Base-by-base conservation (phyloP, 2,113 vertebrate species). In the Galemys pyrenaicus region DNA sequence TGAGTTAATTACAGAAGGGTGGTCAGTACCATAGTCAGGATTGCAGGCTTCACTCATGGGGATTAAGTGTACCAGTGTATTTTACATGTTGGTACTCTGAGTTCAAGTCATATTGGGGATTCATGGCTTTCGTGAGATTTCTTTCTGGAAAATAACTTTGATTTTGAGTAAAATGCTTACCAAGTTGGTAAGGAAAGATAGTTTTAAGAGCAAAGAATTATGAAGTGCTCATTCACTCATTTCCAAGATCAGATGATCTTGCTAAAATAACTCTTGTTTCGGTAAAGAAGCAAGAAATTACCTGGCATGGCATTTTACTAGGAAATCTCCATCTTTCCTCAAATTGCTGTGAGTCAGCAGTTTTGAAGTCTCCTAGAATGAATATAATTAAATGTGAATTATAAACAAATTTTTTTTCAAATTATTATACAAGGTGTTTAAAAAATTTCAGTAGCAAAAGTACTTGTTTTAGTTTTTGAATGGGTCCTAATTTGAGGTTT, bases 1-100 rank as follows among this genome's bases (percentile, higher is more conserved):
- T 30, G 51, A 97, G 79, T 95, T 97, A 97, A 97, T 97, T 97
- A 97, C 67, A 88, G 82, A 90, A 96, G 54, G 71, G 32, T 49
- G 71, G 67, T 24, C 24, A 8, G 15, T 91, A 39, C 74, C 78
- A 20, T 44, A 84, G 92, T 90, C 82, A 6, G 0, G 6, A 91
- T 35, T 44, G 28, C 68, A 91, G 87, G 39, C 68, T 92, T 95
- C n/a, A 81, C 32, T 97, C 58, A 28, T 16, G 56, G 62, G 64
- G 54, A 26, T 93, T 96, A 0, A 0, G 58, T 41, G 35, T 8
- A 15, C 22, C 68, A 54, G 79, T 35, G 15, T 86, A 39, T 62
- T 73, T 60, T 82, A 39, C 17, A 70, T 41, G 94, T 94, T 84
- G 79, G 49, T 77, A 32, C 5, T 1, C 1, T 64, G 83, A 96